Percentiles rank a stretch among this genome's conserved stretches.
phyloP scores from a whole-genome alignment of 1,140 invertebrate species.

The Diachasma alloeum region DNA sequence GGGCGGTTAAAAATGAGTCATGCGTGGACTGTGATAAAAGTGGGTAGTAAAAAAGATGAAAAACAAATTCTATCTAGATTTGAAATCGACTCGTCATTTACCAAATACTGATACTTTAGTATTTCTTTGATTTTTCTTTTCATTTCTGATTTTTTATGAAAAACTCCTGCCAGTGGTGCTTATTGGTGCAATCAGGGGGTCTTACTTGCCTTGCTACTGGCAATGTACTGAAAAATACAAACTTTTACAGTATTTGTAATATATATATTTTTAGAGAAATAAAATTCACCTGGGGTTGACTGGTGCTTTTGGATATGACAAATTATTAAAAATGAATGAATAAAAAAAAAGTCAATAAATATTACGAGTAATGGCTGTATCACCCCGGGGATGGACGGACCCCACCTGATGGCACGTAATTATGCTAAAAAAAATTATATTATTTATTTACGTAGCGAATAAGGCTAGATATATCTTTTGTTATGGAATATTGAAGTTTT shows the following conservation, averaged over 20 bases:
- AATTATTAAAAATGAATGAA: neutral
- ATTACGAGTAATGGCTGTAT: neutral
- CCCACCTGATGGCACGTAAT: neutral
- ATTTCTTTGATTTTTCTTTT: neutral
- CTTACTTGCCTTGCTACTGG: conserved; percentile 28
- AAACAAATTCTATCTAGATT: conserved; percentile 33
- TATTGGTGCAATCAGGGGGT: conserved; percentile 29
- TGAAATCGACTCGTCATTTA: conserved; percentile 28
- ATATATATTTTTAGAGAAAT: conserved; percentile 29
- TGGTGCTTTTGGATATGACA: neutral
- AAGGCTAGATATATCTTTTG: conserved; percentile 16
- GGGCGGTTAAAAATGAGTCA: conserved; percentile 55
- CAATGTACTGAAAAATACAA: conserved; percentile 32
- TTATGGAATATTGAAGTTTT: conserved; percentile 5
- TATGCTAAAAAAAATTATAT: neutral
- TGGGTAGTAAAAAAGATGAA: conserved; percentile 49
- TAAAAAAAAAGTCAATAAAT: neutral
- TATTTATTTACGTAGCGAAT: conserved; percentile 6
- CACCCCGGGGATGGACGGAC: neutral
- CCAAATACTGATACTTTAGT: conserved; percentile 16
- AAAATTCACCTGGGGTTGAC: conserved; percentile 10
- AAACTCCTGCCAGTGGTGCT: conserved; percentile 45
- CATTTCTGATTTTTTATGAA: neutral
- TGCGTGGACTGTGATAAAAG: conserved; percentile 64
- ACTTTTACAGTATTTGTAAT: conserved; percentile 35